Base-by-base conservation (phyloP, 1,140 invertebrate species). In the Pseudomyrmex cubaensis region DNA sequence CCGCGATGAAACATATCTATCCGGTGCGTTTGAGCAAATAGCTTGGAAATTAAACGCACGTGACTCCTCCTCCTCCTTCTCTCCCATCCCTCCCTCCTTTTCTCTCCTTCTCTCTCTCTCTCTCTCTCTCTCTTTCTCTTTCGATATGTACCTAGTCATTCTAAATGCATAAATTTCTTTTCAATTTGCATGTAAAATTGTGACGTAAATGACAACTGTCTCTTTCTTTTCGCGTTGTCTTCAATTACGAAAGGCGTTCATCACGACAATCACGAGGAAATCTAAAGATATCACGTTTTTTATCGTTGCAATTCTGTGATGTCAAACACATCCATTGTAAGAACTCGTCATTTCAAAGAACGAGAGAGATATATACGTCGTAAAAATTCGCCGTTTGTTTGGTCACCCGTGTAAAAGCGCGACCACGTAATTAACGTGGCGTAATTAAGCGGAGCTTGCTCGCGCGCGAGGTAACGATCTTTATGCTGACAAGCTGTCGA, bases 401-500 rank as follows among this genome's bases (percentile, higher is more conserved):
- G 78, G 35, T 82, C 70, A 59, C 48, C 59, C 50, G 57, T 15
- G 35, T 75, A 82, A 82, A 82, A 82, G 70, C 70, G 78, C 50
- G 25, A 74, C 67, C 70, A 62, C 69, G 70, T 82, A 82, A 82
- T 82, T 82, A 82, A 82, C 78, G 61, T 75, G 50, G 70, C 46
- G 70, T 82, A 82, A 82, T 82, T 82, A 82, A 82, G 69, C 78
- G 17, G 59, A 13, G 57, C 17, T 64, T 54, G 44, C 48, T 63
- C 48, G 48, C 70, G 48, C 70, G 78, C 78, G 50, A 50, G 22
- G 78, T 66, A 54, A 82, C 78, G 66, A 80, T 80, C 76, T 80
- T 80, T 80, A 72, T 80, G 76, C 66, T 80, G 76, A 80, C 76
- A 80, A 80, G 76, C 76, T 80, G 76, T 72, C 66, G 76, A 72